Conservation (phyloP, 2,797 vertebrate species). For the Gymnothorax reevesii region DNA sequence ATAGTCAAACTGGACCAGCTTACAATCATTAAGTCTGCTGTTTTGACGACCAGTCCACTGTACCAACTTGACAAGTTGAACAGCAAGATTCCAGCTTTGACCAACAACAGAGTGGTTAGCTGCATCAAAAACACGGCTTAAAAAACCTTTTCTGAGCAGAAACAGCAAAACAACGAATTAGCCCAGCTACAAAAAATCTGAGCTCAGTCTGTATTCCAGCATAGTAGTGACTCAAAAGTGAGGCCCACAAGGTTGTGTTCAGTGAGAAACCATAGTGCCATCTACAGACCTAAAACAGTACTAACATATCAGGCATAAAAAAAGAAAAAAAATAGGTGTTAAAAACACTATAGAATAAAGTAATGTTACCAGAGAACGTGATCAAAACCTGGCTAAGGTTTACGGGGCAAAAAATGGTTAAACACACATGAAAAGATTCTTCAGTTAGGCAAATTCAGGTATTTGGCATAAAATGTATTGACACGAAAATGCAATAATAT, state of each 20-base stretch:
- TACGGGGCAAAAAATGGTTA: not conserved
- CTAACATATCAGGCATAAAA: not conserved
- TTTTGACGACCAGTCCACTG: too few species aligned
- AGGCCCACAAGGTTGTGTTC: not conserved
- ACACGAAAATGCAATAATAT: too few species aligned
- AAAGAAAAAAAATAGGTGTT: not conserved
- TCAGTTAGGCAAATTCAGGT: too few species aligned
- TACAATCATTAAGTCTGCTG: too few species aligned
- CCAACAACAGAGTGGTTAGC: too few species aligned
- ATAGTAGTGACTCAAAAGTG: not conserved
- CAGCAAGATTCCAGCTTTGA: too few species aligned
- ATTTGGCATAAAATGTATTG: too few species aligned
- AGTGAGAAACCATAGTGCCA: not conserved
- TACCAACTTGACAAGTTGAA: too few species aligned
- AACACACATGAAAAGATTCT: too few species aligned
- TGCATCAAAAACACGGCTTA: too few species aligned
- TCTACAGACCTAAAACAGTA: not conserved
- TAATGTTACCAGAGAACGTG: not conserved
- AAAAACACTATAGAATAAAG: not conserved
- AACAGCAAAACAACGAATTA: not conserved
- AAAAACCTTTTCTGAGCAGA: not conserved
- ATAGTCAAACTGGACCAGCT: too few species aligned
- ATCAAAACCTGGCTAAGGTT: not conserved
- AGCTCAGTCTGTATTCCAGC: not conserved
- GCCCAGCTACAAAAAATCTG: not conserved